A percentile compares a stretch with the other conserved stretches of the same genome.
These are phyloP conservation scores for Sceloporus undulatus DNA, from an alignment of 2,113 vertebrate species.

Conservation along the genomic window DNA sequence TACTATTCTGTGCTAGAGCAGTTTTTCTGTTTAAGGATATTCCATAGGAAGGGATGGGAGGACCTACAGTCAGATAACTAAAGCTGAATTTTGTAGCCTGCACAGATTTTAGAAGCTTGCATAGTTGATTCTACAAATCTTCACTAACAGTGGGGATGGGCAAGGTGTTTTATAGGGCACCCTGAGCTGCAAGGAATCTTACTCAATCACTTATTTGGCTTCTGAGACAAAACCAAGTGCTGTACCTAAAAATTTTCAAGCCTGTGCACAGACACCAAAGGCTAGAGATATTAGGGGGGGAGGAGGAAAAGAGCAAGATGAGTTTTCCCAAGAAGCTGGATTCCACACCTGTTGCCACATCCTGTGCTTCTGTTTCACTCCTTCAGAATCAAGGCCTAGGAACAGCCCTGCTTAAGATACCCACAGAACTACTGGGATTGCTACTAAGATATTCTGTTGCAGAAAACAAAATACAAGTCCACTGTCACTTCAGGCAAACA, in stretches of 20 bases:
- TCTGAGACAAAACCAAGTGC: background rate
- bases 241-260: background rate
- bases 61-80: background rate
- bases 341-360: background rate
- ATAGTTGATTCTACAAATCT: background rate
- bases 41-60: background rate
- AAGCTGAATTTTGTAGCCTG: background rate
- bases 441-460: background rate
- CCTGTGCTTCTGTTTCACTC: background rate
- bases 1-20: background rate
- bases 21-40: too few species aligned
- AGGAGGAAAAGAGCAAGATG: too few species aligned
- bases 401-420: background rate
- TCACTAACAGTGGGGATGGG: background rate
- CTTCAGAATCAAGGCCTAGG: background rate
- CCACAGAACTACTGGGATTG: background rate
- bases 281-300: background rate
- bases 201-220: background rate
- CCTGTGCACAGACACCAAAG: background rate
- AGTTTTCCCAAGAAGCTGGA: background rate
- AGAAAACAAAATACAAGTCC: background rate
- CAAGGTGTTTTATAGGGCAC: background rate
- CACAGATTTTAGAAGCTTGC: background rate
- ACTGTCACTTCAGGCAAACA: conserved; percentile 11
- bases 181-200: background rate